A percentile compares a stretch with the other conserved stretches of the same genome.
phyloP scores from a whole-genome alignment of 2,797 vertebrate genomes.

The Apodemus agrarius region DNA sequence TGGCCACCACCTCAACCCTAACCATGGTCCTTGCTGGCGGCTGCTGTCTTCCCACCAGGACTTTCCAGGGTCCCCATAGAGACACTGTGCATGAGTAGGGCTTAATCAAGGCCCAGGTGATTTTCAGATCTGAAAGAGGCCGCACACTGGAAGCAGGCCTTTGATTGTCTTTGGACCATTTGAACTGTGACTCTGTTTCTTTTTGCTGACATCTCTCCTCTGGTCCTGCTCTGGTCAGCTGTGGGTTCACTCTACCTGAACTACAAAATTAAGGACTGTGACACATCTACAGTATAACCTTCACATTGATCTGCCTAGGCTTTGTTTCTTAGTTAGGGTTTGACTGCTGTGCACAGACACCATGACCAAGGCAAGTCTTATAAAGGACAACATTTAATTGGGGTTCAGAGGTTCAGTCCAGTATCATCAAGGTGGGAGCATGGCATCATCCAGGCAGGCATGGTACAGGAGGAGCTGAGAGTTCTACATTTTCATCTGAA shows the following conservation, averaged over 20 bases:
- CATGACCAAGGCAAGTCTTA: background rate
- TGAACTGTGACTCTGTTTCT: too few species aligned
- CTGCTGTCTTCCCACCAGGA: background rate
- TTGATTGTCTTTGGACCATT: background rate
- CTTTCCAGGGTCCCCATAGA: background rate
- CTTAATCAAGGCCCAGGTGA: constrained; percentile 25
- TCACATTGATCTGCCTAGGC: background rate
- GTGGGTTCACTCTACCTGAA: background rate
- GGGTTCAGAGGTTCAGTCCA: background rate
- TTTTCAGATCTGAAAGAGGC: constrained; percentile 50
- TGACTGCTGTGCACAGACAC: background rate
- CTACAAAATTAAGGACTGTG: background rate
- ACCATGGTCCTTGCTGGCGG: background rate
- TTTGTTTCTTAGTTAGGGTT: background rate
- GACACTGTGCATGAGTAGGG: background rate
- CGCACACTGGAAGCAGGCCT: background rate
- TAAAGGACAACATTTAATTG: background rate
- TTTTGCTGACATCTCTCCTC: background rate
- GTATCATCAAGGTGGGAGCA: background rate
- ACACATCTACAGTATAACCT: background rate
- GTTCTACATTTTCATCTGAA: background rate
- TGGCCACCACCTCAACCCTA: accelerated
- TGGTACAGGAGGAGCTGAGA: background rate
- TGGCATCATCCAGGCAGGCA: background rate
- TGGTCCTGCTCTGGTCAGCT: background rate